Conservation (phyloP, 2,797 vertebrate species). For the Smutsia temminckii region DNA sequence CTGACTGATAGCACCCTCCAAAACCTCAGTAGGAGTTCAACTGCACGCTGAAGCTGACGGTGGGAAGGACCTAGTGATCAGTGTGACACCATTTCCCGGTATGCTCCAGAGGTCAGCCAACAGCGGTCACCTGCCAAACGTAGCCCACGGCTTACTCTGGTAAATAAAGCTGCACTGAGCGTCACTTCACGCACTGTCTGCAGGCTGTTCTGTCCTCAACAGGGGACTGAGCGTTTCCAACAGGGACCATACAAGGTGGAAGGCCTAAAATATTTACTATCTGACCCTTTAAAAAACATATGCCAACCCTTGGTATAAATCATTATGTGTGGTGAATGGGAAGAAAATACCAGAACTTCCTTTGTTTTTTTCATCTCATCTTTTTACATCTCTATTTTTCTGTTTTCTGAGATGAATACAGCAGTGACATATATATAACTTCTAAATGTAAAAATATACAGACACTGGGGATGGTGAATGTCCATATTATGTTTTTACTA, state of each 20-base stretch:
- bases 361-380: not conserved
- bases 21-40: conserved; percentile 29
- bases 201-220: not conserved
- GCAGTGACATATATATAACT: not conserved
- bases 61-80: not conserved
- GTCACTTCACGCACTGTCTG: not conserved
- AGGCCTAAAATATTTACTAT: conserved; percentile 24
- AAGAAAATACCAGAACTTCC: conserved; percentile 24
- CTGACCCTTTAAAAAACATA: conserved; percentile 15
- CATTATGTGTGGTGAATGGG: not conserved
- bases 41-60: not conserved
- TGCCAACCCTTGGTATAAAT: not conserved
- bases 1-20: not conserved
- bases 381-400: conserved; percentile 34
- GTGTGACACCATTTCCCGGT: not conserved
- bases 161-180: not conserved
- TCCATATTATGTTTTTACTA: not conserved
- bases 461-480: not conserved
- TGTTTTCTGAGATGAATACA: conserved; percentile 22
- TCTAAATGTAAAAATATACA: conserved; percentile 35
- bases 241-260: not conserved
- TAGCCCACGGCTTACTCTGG: not conserved
- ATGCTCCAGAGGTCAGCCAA: not conserved
- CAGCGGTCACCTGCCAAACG: not conserved
- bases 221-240: not conserved